A percentile compares a stretch with the other conserved stretches of the same genome.
phyloP scores from a whole-genome alignment of 2,113 vertebrate species.

The Picathartes gymnocephalus region DNA sequence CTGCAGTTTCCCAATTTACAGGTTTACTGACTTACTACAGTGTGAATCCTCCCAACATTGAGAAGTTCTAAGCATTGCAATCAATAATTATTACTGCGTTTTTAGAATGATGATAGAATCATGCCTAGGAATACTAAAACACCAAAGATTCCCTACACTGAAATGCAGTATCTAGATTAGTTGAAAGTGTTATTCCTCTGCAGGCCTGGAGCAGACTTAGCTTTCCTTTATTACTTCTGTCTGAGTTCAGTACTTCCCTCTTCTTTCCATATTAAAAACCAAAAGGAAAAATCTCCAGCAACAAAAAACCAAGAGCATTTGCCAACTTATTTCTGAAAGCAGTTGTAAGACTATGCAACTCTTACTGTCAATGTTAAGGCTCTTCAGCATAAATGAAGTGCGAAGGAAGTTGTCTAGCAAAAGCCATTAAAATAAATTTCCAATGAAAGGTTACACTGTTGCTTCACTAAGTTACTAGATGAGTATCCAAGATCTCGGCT shows the following conservation, averaged over 20 bases:
- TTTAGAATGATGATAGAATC: not conserved
- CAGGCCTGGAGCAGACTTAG: not conserved
- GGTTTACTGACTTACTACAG: not conserved
- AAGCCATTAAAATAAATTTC: not conserved
- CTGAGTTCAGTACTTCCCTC: not conserved
- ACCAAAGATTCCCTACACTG: not conserved
- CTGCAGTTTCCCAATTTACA: not conserved
- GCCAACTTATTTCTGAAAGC: not conserved
- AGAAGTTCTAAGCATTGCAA: not conserved
- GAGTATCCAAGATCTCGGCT: not conserved
- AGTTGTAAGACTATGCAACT: not conserved
- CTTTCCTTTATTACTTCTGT: not conserved
- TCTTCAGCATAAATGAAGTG: not conserved
- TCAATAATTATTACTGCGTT: not conserved
- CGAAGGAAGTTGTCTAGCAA: not conserved
- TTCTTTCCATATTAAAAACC: not conserved
- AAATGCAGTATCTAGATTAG: not conserved
- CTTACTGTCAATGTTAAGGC: not conserved
- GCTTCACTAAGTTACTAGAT: not conserved
- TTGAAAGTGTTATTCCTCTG: not conserved
- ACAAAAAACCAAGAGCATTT: not conserved
- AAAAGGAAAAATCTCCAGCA: not conserved
- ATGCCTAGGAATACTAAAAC: not conserved
- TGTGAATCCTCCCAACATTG: not conserved
- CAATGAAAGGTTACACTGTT: not conserved